Evolutionary conservation across 2,888 invertebrate genomes (phyloP), one percentile per base, ranked within the genome.

Genomic region (Thera britannica): DNA sequence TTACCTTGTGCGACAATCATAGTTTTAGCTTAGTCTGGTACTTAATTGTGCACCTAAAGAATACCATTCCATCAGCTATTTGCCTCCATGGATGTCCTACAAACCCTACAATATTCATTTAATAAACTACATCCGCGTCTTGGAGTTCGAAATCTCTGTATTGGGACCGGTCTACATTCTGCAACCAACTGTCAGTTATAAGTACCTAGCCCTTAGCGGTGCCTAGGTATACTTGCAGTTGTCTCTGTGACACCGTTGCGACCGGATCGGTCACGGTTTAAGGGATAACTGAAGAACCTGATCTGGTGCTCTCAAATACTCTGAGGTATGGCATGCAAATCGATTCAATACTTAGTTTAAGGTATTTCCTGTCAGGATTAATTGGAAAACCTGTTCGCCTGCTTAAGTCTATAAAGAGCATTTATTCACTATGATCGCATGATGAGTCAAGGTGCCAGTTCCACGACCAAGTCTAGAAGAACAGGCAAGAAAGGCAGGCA

Each of bases 231-330:
- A 51, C 51, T 23, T 23, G 23, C 51, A 57, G 35, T 11, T 54
- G 65, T 23, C 8, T 38, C 41, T 64, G 41, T 68, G 65, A 65
- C 68, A 62, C 49, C 12, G 41, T 54, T 65, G 49, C 49, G n/a
- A 58, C 65, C 65, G 68, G 68, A 68, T 68, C 58, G 9, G 34
- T 36, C 46, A 57, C 36, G 54, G 52, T 48, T 51, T 68, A 62
- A 61, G 58, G 58, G 62, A 65, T 68, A 58, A 58, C 54, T 55
- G 41, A 44, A 38, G 49, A 58, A 56, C 68, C 61, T 58, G 61
- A 61, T 51, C n/a, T 34, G 11, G 11, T 55, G 46, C 65, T 55
- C 23, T 52, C 41, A 41, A 41, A 41, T 41, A 41, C 1, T 41
- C 44, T 46, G 44, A 46, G 41, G 41, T 41, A 46, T 46, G 44